phyloP scores from a whole-genome alignment of 2,113 vertebrate genomes.

The Gymnorhina tibicen region DNA sequence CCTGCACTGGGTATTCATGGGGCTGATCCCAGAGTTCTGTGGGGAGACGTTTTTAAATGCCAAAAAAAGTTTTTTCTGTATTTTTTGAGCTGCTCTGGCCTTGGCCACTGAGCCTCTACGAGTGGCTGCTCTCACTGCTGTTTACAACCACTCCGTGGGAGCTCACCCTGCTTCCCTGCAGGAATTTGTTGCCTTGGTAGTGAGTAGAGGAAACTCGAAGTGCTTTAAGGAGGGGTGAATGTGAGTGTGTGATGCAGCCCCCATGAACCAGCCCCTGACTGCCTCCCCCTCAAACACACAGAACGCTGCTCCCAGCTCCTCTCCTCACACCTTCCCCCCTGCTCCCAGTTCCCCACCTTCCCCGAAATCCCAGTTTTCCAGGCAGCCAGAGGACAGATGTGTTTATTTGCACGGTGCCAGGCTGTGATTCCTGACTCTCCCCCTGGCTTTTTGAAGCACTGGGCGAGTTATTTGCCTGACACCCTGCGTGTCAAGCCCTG shows the following conservation, averaged over 20 bases:
- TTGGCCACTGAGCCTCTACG: neutral
- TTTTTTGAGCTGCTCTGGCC: neutral
- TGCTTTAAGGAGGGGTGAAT: neutral
- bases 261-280: neutral
- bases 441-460: neutral
- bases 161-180: neutral
- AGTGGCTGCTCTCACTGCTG: neutral
- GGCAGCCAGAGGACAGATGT: neutral
- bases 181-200: constrained; percentile 44
- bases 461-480: neutral
- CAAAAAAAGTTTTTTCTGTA: neutral
- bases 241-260: neutral
- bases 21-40: rapidly evolving
- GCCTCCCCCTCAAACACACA: constrained; percentile 1
- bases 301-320: neutral
- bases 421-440: neutral
- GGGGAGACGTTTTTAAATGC: neutral
- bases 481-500: neutral
- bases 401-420: neutral
- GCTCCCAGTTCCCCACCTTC: neutral
- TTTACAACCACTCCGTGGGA: neutral
- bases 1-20: rapidly evolving
- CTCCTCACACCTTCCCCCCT: neutral
- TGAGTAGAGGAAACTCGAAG: neutral
- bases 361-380: neutral